Evolutionary conservation across 2,113 vertebrate species (phyloP), one percentile per base, ranked within the genome.

Genomic region (Microcebus tavaratra): DNA sequence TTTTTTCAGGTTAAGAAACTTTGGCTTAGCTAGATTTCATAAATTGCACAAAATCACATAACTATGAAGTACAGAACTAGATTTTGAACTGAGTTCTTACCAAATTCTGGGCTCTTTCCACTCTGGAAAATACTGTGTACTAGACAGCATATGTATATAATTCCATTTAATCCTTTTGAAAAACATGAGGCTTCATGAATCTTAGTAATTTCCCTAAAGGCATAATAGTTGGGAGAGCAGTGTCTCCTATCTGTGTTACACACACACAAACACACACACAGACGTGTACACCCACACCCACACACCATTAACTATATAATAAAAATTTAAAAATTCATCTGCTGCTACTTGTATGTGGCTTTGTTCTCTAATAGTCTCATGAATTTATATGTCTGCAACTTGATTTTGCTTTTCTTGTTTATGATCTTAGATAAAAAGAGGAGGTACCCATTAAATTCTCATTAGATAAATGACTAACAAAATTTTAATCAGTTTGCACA

Each of bases 401-500:
- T 97, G 85, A 87, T 88, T 90, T 84, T n/a, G 25, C 15, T 63
- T 65, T 88, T 81, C 55, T 88, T 91, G 36, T 93, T 96, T 94
- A 88, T 67, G 53, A 80, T 63, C n/a, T 23, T 78, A 42, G 36
- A 70, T 85, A 76, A 91, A 96, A 92, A 85, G 81, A 79, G 65
- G 61, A 18, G 67, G 45, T 86, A 84, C 75, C 39, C 29, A 86
- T 86, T 93, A 88, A 88, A 93, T 96, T 81, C 90, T 96, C 83
- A 93, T 96, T 78, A 95, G 53, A 72, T 78, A 83, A 95, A 79
- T 79, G 67, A 94, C 76, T 92, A 96, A 73, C 29, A 81, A 93
- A 93, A 91, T 79, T 96, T 90, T 94, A 96, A 94, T 94, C 55
- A 73, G 70, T 23, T 95, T 93, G 20, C 15, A 91, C 81, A 84